phyloP scores from a whole-genome alignment of 2,113 vertebrate genomes.

The Thunnus maccoyii region DNA sequence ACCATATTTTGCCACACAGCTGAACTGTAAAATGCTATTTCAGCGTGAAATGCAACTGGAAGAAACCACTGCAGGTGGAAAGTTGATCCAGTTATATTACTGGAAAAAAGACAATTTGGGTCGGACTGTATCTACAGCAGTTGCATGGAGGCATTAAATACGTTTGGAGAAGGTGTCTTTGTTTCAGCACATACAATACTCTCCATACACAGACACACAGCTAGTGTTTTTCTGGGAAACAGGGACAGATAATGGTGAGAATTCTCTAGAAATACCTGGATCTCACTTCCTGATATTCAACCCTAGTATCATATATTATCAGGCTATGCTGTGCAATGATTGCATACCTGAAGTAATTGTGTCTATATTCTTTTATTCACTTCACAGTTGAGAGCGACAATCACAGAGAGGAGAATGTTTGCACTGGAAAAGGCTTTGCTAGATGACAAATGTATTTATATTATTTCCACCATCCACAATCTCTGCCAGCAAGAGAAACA shows the following conservation, averaged over 20 bases:
- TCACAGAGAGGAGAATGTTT: background rate
- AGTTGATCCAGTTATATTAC: background rate
- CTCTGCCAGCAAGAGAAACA: background rate
- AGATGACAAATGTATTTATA: constrained; percentile 3
- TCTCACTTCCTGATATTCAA: background rate
- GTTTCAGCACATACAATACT: background rate
- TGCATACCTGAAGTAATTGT: background rate
- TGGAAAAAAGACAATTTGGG: background rate
- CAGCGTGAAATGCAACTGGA: background rate
- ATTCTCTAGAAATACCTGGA: background rate
- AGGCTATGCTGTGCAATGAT: background rate
- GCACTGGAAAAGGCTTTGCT: background rate
- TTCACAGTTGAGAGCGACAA: background rate
- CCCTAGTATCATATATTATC: background rate
- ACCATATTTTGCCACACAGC: background rate
- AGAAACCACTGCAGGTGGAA: background rate
- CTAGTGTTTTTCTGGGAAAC: background rate
- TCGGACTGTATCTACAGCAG: background rate
- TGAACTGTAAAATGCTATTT: background rate
- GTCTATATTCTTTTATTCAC: background rate
- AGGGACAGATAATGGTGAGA: background rate
- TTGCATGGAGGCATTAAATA: background rate
- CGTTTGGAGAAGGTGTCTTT: too few species aligned
- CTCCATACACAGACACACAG: background rate
- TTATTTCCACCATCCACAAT: background rate